Base-by-base conservation (phyloP, 1,140 invertebrate genomes). In the Neomicropteryx cornuta region DNA sequence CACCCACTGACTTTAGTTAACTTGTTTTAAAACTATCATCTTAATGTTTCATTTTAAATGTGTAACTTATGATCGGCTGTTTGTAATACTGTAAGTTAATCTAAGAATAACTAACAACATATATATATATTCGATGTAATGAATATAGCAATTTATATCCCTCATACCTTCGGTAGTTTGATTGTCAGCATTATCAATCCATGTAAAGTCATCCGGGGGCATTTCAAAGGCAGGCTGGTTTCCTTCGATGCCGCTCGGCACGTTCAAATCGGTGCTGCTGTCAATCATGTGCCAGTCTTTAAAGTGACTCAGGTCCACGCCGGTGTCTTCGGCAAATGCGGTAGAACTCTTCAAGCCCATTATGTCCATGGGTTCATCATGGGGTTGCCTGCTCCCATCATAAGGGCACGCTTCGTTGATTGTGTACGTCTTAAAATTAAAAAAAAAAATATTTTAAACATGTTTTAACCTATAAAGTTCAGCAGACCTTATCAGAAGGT, bases 201-300 rank as follows among this genome's bases (percentile, higher is more conserved):
- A n/a, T n/a, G n/a, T n/a, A 33, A 58, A 62, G 30, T 58, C 45
- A 6, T 44, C 39, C 22, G 61, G 60, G 3, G 72, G 70, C 29
- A 71, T 54, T 0, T 65, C 62, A 13, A 68, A 61, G 11, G 67
- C 59, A 0, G 70, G 67, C 2, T 66, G 43, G 1, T 70, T 71
- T 6, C 73, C 73, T 48, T 77, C 74, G 0, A 72, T 39, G n/a
- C 72, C 71, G 1, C 63, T 53, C 0, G 75, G 73, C 1, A 68
- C 65, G 22, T 72, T 69, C n/a, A 76, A 45, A 36, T 77, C 73
- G 38, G 71, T 66, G 30, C 70, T 68, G 0, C 68, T 55, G 27
- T 72, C 59, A 19, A 73, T 60, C 0, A 66, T 46, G 21, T 66
- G 62, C 36, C 38, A 46, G 22, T 41, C 36, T 16, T 22, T 10